phyloP scores from a whole-genome alignment of 1,140 invertebrate species.

The Apis florea region DNA sequence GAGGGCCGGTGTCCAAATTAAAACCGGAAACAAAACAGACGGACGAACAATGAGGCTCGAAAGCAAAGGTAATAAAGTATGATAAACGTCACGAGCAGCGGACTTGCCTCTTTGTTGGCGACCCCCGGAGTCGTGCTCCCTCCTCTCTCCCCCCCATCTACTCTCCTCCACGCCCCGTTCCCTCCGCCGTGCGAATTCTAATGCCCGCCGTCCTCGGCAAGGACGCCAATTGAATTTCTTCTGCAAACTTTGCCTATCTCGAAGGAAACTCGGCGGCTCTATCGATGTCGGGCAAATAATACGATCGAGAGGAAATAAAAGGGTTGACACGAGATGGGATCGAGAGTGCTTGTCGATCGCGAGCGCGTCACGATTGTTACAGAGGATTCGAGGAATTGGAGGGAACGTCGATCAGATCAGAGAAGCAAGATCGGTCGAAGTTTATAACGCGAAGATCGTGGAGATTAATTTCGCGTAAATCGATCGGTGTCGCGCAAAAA shows the following conservation, averaged over 20 bases:
- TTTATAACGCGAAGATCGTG: not conserved
- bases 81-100: conserved; percentile 72
- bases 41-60: conserved; percentile 67
- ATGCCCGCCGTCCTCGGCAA: conserved; percentile 46
- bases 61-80: conserved; percentile 72
- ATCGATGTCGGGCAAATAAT: conserved; percentile 12
- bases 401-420: conserved; percentile 1
- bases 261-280: conserved; percentile 6
- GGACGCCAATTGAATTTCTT: conserved; percentile 58
- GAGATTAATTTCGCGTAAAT: conserved; percentile 2
- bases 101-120: conserved; percentile 67
- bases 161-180: conserved; percentile 49
- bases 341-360: not conserved
- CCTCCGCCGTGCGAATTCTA: conserved; percentile 44
- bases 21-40: conserved; percentile 73
- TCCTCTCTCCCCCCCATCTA: conserved; percentile 32
- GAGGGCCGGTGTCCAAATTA: conserved; percentile 62
- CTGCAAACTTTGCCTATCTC: conserved; percentile 51
- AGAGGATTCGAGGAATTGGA: no score
- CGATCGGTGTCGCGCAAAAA: not conserved
- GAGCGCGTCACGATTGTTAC: no score
- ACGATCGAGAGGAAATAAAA: not conserved
- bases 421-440: conserved; percentile 2
- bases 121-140: conserved; percentile 25
- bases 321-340: not conserved